Conservation (phyloP, 2,113 vertebrate species). For the Ceuthmochares aereus region DNA sequence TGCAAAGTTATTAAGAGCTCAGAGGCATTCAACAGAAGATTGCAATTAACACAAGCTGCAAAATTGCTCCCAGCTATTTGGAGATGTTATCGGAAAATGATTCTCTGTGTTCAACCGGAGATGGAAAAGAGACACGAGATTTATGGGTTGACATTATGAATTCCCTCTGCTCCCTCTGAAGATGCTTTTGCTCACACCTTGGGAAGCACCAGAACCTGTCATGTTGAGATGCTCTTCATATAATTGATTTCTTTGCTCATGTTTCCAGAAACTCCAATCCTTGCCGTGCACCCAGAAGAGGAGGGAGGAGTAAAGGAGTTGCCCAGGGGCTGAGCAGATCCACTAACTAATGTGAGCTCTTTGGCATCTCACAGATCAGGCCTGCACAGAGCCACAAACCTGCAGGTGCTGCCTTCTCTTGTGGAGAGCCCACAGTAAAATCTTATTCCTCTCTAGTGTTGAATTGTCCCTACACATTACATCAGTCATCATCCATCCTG, state of each 20-base stretch:
- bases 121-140: constrained; percentile 43
- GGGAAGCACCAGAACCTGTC: neutral
- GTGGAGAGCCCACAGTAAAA: neutral
- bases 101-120: neutral
- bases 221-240: neutral
- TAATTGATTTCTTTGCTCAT: rapidly evolving
- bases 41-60: constrained; percentile 67
- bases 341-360: rapidly evolving
- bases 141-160: constrained; percentile 28
- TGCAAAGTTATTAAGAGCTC: constrained; percentile 76
- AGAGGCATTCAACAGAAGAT: constrained; percentile 65
- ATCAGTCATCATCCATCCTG: rapidly evolving
- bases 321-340: neutral
- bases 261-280: neutral
- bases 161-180: neutral
- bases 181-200: neutral
- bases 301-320: neutral
- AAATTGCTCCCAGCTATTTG: constrained; percentile 66
- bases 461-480: rapidly evolving
- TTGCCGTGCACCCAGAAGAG: neutral
- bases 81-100: constrained; percentile 64
- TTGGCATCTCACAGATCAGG: neutral
- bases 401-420: neutral
- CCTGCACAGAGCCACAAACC: neutral
- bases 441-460: neutral